Percentiles rank a stretch among this genome's conserved stretches.
These are phyloP conservation scores for Drosophila nikananu DNA, from an alignment of 1,140 invertebrate species.

Conservation along the genomic window DNA sequence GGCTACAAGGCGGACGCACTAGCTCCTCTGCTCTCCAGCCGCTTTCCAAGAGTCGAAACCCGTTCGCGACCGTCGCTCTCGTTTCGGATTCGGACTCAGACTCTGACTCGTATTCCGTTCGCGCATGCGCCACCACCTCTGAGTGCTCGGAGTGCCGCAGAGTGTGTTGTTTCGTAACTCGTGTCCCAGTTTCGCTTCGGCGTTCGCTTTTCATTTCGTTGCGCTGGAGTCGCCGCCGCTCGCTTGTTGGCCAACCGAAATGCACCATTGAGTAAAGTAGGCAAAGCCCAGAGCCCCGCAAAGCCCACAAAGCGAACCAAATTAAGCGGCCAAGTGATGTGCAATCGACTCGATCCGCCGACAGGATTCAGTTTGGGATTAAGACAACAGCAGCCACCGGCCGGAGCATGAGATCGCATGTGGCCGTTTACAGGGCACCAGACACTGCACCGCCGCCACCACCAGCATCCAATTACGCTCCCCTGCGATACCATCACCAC, in stretches of 20 bases:
- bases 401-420: slow-evolving; percentile 80
- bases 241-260: slow-evolving; percentile 43
- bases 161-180: slow-evolving; percentile 73
- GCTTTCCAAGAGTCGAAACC: slow-evolving; percentile 42
- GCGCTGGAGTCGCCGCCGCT: slow-evolving; percentile 29
- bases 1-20: slow-evolving; percentile 74
- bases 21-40: slow-evolving; percentile 25
- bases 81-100: slow-evolving; percentile 3
- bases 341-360: slow-evolving; percentile 51
- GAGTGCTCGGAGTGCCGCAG: slow-evolving; percentile 11
- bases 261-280: slow-evolving; percentile 66
- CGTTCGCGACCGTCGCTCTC: slow-evolving; percentile 44
- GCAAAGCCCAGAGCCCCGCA: slow-evolving; percentile 1
- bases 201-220: slow-evolving; percentile 77
- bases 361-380: slow-evolving; percentile 47
- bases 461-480: slow-evolving; percentile 33
- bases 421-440: slow-evolving; percentile 73
- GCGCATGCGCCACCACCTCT: slow-evolving; percentile 60
- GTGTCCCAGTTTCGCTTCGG: slow-evolving; percentile 74
- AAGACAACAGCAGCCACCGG: slow-evolving; percentile 49
- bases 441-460: slow-evolving; percentile 44
- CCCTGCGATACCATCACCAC: slow-evolving; percentile 49
- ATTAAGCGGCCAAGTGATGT: slow-evolving; percentile 74
- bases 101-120: slow-evolving; percentile 24
- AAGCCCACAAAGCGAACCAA: slow-evolving; percentile 27